phyloP scores from a whole-genome alignment of 2,888 invertebrate genomes.

The Lithophane semibrunnea region DNA sequence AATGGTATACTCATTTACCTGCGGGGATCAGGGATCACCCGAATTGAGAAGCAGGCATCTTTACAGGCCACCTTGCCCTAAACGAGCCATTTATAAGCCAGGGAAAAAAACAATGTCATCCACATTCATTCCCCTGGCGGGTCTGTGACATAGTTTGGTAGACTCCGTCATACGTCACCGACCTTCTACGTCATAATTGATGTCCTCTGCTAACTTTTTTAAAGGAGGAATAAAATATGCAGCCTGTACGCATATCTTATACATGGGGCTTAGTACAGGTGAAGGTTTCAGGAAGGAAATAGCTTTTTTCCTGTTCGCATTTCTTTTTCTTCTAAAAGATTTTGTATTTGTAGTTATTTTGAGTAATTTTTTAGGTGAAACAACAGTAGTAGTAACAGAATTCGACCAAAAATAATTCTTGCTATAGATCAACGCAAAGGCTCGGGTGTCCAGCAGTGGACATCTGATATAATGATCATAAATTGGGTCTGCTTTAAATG shows the following conservation, averaged over 20 bases:
- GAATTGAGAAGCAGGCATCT: neutral
- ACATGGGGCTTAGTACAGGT: constrained; percentile 16
- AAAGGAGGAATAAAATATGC: constrained; percentile 48
- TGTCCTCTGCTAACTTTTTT: constrained; percentile 33
- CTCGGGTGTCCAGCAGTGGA: neutral
- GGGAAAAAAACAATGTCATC: constrained; percentile 28
- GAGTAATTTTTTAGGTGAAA: neutral
- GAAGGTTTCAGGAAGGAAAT: constrained; percentile 3
- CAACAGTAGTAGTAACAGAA: neutral
- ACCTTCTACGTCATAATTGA: constrained; percentile 45
- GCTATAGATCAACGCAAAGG: neutral
- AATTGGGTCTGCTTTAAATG: neutral
- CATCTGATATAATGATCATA: neutral
- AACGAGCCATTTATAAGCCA: constrained; percentile 13
- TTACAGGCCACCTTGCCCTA: neutral
- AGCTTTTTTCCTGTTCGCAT: constrained; percentile 6
- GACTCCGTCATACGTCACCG: constrained; percentile 45
- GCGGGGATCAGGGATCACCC: neutral
- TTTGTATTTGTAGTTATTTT: neutral
- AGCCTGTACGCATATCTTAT: constrained; percentile 33
- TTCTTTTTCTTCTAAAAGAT: constrained; percentile 15
- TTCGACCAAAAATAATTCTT: neutral
- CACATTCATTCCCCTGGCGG: constrained; percentile 23
- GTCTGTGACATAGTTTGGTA: constrained; percentile 41
- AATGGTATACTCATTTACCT: too few species aligned